phyloP scores from a whole-genome alignment of 2,888 invertebrate genomes.

The Oxycera nigricornis region DNA sequence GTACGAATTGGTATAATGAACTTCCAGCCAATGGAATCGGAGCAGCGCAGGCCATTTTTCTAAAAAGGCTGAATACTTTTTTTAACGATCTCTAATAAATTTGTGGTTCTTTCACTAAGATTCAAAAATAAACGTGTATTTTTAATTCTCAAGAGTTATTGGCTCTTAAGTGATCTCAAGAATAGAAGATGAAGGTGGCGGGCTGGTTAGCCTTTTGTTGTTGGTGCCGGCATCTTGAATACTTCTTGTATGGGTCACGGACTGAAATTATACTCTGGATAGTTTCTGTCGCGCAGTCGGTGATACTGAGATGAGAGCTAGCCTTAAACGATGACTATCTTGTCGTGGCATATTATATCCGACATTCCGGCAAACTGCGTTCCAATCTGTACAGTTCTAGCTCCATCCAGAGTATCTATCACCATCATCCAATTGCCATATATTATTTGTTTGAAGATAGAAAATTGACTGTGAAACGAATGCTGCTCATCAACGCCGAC shows the following conservation, averaged over 20 bases:
- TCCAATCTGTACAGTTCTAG: too few species aligned
- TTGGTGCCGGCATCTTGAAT: not conserved
- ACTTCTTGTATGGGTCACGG: not conserved
- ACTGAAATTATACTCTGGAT: not conserved
- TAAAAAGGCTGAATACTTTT: constrained; percentile 1
- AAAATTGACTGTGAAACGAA: not conserved
- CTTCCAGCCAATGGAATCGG: constrained; percentile 16
- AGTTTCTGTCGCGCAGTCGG: not conserved
- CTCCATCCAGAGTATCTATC: not conserved
- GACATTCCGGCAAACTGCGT: too few species aligned
- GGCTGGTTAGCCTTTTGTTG: not conserved
- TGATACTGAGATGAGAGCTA: too few species aligned
- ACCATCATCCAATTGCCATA: not conserved
- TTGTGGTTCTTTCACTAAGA: constrained; percentile 1
- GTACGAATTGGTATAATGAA: constrained; percentile 14
- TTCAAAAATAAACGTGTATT: constrained; percentile 35
- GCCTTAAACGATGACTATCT: too few species aligned
- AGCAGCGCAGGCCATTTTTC: constrained; percentile 8
- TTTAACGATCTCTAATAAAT: constrained; percentile 22
- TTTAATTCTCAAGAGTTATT: constrained; percentile 38
- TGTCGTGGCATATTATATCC: too few species aligned
- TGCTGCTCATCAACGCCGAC: not conserved
- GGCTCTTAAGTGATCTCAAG: constrained; percentile 38
- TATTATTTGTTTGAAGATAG: not conserved
- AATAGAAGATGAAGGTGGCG: constrained; percentile 18